Evolutionary conservation across 2,888 invertebrate genomes (phyloP), one percentile per base, ranked within the genome.

Genomic region (Cyclophora albipunctata): DNA sequence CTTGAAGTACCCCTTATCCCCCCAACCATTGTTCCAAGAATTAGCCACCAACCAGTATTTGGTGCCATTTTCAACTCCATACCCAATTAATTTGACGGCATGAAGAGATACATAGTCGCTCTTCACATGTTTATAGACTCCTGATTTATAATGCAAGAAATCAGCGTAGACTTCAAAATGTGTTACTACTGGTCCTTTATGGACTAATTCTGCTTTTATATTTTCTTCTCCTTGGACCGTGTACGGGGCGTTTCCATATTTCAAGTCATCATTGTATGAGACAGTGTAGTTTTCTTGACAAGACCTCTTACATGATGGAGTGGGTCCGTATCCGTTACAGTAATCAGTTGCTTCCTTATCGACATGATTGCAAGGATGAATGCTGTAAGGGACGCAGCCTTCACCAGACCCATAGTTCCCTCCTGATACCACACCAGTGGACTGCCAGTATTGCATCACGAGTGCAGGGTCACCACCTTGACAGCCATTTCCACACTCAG

Each of bases 21-120:
- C 96, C 95, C 95, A 96, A 72, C 95, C 94, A 1, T 88, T 85
- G 76, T 95, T 95, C 96, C 96, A 96, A 0, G 94, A 95, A 82
- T 96, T 96, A 51, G 94, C 95, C 56, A 93, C 90, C 5, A 94
- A 84, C 96, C 96, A 96, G 74, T 95, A 96, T 4, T 92, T 91
- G 2, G 89, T 89, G 3, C 90, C 90, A 42, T 90, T 85, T 51
- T 94, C 92, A 0, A 89, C 90, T 34, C 96, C 96, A 93, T 95
- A 96, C 4, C 96, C 95, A 41, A 96, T 91, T 63, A 92, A 92
- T 42, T 55, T 58, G 2, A 54, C 47, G 6, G 54, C 55, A 35
- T 56, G 58, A 2, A 6, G 3, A 40, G 44, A 41, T 3, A 49
- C 0, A n/a, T n/a, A 2, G 0, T 47, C 7, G 3, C 51, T 53